Evolutionary conservation across 2,888 invertebrate genomes (phyloP).

Genomic region (Molorchus minor): DNA sequence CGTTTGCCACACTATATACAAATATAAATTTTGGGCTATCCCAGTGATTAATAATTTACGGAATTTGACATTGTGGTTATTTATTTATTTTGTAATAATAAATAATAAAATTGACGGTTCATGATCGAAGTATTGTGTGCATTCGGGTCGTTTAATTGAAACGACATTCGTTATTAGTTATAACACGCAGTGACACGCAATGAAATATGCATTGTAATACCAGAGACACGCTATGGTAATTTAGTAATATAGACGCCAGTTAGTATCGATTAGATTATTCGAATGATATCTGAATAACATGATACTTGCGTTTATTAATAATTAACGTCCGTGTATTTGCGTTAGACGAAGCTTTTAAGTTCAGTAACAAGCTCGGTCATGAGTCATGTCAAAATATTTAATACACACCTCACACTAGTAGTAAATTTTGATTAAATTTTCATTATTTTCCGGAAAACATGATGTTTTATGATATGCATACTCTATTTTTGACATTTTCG

Average conservation of each 20-base stretch:
- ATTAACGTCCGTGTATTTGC: no score
- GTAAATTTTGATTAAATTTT: background rate
- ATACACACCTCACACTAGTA: background rate
- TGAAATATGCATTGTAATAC: constrained; percentile 42
- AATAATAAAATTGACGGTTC: constrained; percentile 31
- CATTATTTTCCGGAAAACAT: background rate
- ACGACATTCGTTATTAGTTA: constrained; percentile 45
- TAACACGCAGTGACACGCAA: constrained; percentile 43
- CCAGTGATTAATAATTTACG: no score
- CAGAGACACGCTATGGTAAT: constrained; percentile 37
- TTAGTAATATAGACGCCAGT: constrained; percentile 33
- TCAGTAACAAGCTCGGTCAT: no score
- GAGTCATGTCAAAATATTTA: background rate
- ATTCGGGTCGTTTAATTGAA: constrained; percentile 43
- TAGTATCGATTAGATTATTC: constrained; percentile 30
- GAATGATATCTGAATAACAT: constrained; percentile 13
- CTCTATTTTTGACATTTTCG: background rate
- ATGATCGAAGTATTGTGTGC: constrained; percentile 32
- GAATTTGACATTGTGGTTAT: no score
- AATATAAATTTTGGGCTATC: no score
- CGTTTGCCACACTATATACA: no score
- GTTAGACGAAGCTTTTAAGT: no score
- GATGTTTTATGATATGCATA: background rate
- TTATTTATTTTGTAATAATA: constrained; percentile 33
- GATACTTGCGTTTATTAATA: constrained; percentile 18